These are phyloP conservation scores for Troilus luridus DNA, from an alignment of 2,888 invertebrate genomes.

Conservation along the genomic window DNA sequence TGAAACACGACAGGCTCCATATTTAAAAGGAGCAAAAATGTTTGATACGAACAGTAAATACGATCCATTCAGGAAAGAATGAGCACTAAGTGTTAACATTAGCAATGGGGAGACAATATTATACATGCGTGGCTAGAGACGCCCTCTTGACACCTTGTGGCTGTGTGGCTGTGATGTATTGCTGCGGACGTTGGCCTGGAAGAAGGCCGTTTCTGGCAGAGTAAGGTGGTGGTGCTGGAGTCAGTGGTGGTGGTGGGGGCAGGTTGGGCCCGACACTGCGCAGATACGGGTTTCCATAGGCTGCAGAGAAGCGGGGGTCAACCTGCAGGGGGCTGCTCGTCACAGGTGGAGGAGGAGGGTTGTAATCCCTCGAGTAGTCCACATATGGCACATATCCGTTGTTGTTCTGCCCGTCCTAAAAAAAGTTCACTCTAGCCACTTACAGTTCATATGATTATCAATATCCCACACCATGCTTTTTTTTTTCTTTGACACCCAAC, in stretches of 20 bases:
- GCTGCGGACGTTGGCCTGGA: slow-evolving; percentile 69
- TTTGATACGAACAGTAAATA: slow-evolving; percentile 49
- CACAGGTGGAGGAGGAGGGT: slow-evolving; percentile 75
- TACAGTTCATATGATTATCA: slow-evolving; percentile 30
- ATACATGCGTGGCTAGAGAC: slow-evolving; percentile 79
- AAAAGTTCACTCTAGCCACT: slow-evolving; percentile 58
- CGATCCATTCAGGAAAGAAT: slow-evolving; percentile 51
- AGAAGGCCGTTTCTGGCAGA: slow-evolving; percentile 69
- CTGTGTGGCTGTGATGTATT: slow-evolving; percentile 74
- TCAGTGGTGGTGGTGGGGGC: slow-evolving; percentile 81
- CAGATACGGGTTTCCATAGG: slow-evolving; percentile 91
- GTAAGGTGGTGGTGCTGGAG: slow-evolving; percentile 66
- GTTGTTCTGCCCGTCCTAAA: slow-evolving; percentile 84
- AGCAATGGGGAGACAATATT: slow-evolving; percentile 66
- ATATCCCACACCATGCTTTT: slow-evolving; percentile 56
- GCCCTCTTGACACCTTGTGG: slow-evolving; percentile 75
- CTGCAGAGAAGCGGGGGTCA: slow-evolving; percentile 89
- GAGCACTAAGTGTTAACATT: slow-evolving; percentile 60
- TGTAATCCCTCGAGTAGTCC: slow-evolving; percentile 90
- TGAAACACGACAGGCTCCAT: slow-evolving; percentile 53
- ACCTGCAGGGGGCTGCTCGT: slow-evolving; percentile 68
- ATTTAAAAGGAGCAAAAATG: slow-evolving; percentile 14
- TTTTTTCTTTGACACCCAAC: slow-evolving; percentile 49
- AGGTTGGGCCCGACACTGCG: slow-evolving; percentile 83
- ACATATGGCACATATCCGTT: slow-evolving; percentile 91